Percentiles rank a stretch among this genome's conserved stretches.
phyloP scores from a whole-genome alignment of 2,888 invertebrate genomes.

The Ptilodon capucinus region DNA sequence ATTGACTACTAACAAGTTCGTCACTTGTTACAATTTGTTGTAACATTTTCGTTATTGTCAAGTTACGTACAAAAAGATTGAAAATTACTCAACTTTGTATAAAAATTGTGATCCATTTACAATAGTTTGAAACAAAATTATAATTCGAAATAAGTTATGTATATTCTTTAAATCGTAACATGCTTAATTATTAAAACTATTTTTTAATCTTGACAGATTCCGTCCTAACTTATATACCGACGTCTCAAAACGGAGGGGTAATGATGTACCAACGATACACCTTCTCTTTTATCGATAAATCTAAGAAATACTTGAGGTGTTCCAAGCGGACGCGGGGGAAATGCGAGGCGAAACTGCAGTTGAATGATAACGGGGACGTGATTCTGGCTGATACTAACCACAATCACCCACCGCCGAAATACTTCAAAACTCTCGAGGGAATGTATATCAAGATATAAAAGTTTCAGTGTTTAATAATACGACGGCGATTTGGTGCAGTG shows the following conservation, averaged over 20 bases:
- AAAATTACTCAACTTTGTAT: no score
- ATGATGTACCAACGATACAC: conserved; percentile 30
- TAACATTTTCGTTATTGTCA: no score
- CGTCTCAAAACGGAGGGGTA: conserved; percentile 11
- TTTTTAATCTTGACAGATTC: no score
- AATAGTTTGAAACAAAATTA: no score
- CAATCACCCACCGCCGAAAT: conserved; percentile 32
- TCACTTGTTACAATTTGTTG: no score
- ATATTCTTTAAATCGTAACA: no score
- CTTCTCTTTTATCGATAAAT: conserved; percentile 32
- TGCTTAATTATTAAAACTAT: no score
- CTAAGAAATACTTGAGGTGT: conserved; percentile 36
- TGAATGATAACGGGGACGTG: conserved; percentile 18
- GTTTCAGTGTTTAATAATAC: conserved; percentile 1
- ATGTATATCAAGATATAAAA: conserved; percentile 14
- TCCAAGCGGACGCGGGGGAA: conserved; percentile 35
- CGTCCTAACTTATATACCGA: conserved; percentile 13
- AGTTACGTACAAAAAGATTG: no score
- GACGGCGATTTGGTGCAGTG: background rate
- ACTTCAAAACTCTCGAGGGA: conserved; percentile 8
- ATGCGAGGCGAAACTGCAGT: conserved; percentile 31
- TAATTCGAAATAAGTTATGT: no score
- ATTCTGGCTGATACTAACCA: conserved; percentile 22
- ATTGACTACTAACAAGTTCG: no score
- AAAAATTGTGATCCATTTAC: no score